phyloP scores from a whole-genome alignment of 2,888 invertebrate species.

The Acholoe squamosa region DNA sequence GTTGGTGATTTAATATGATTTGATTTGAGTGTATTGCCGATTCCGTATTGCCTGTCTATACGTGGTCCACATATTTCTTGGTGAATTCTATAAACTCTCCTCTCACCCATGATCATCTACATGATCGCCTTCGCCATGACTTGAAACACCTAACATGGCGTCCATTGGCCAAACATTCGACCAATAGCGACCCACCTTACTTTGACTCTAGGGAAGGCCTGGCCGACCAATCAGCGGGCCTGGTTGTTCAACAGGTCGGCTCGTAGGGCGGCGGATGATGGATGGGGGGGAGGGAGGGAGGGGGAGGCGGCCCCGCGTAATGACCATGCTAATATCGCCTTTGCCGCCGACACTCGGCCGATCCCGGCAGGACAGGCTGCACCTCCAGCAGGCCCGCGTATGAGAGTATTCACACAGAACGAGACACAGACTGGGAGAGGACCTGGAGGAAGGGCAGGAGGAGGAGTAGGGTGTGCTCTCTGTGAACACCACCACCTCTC shows the following conservation, averaged over 20 bases:
- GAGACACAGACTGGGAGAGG: not conserved
- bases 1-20: too few species aligned
- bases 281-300: not conserved
- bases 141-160: not conserved
- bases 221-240: conserved; percentile 32
- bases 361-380: not conserved
- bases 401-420: not conserved
- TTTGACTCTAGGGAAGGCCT: not conserved
- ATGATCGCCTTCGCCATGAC: too few species aligned
- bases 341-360: conserved; percentile 42
- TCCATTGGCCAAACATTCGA: not conserved
- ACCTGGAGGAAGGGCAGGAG: not conserved
- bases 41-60: too few species aligned
- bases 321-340: conserved; percentile 54
- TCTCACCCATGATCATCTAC: too few species aligned
- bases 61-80: too few species aligned
- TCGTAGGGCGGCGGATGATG: conserved; percentile 9
- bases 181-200: conserved; percentile 6
- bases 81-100: too few species aligned
- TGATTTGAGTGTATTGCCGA: too few species aligned
- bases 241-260: conserved; percentile 34
- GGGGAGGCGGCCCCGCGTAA: not conserved
- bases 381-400: not conserved
- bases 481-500: not conserved
- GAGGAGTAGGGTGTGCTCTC: not conserved